Evolutionary conservation across 2,888 invertebrate species (phyloP).

Genomic region (Nomada flava): DNA sequence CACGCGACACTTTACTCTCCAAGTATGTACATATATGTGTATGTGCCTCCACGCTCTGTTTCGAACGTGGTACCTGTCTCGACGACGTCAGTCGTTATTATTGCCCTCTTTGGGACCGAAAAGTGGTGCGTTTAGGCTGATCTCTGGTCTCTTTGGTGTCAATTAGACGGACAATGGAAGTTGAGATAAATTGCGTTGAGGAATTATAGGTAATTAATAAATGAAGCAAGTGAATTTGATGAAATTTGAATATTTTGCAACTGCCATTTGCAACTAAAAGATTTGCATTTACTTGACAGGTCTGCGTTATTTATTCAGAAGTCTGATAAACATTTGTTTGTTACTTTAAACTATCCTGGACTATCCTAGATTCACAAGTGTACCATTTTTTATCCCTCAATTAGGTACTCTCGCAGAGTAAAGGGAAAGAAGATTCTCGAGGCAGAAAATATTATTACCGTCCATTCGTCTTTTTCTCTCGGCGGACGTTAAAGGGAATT

Average conservation of each 20-base stretch:
- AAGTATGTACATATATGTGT: constrained; percentile 40
- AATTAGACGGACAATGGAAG: background rate
- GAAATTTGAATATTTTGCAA: too few species aligned
- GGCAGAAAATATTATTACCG: constrained; percentile 4
- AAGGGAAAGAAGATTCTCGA: background rate
- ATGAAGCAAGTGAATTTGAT: too few species aligned
- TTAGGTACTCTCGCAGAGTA: background rate
- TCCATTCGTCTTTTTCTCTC: background rate
- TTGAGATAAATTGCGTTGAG: too few species aligned
- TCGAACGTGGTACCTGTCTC: constrained; percentile 61
- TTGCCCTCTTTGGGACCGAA: constrained; percentile 44
- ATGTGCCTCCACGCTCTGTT: constrained; percentile 79
- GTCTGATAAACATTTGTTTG: too few species aligned
- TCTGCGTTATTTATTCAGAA: too few species aligned
- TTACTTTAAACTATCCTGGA: too few species aligned
- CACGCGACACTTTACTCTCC: constrained; percentile 80
- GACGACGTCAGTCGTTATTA: constrained; percentile 69
- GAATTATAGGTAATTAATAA: too few species aligned
- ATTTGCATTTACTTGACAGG: too few species aligned
- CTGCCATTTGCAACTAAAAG: too few species aligned
- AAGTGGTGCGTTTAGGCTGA: constrained; percentile 2
- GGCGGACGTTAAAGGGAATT: constrained; percentile 19
- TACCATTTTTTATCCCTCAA: background rate
- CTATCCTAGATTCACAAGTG: background rate
- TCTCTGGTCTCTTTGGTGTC: background rate